Percentiles rank a stretch among this genome's conserved stretches.
Evolutionary conservation across 2,797 vertebrate species (phyloP).

Genomic region (Hephaestus fuliginosus): DNA sequence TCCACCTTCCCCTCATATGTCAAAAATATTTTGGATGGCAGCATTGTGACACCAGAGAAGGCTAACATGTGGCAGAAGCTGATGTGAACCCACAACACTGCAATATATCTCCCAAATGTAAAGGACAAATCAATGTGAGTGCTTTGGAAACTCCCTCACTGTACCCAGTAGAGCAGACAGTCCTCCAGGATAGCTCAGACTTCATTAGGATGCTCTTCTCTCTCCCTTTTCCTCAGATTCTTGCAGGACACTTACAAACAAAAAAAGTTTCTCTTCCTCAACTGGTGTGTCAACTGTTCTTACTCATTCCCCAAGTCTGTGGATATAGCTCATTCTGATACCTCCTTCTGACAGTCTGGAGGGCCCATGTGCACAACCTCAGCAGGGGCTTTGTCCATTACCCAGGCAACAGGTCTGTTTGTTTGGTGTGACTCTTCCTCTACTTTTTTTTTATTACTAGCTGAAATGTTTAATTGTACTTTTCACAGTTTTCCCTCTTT

Average conservation of each 20-base stretch:
- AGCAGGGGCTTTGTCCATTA: conserved; percentile 58
- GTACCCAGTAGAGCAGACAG: conserved; percentile 42
- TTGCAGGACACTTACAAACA: conserved; percentile 57
- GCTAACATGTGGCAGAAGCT: conserved; percentile 54
- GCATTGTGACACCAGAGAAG: conserved; percentile 58
- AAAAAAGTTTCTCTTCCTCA: conserved; percentile 47
- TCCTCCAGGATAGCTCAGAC: conserved; percentile 66
- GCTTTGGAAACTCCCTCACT: conserved; percentile 58
- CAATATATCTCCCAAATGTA: conserved; percentile 47
- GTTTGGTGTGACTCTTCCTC: conserved; percentile 70
- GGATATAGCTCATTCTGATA: conserved; percentile 51
- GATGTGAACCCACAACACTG: conserved; percentile 41
- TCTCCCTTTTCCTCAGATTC: conserved; percentile 59
- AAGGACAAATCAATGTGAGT: conserved; percentile 57
- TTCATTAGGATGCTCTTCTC: conserved; percentile 74
- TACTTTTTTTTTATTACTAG: conserved; percentile 67
- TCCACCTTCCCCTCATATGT: conserved; percentile 18
- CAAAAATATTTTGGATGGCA: conserved; percentile 29
- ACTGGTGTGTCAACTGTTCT: conserved; percentile 31
- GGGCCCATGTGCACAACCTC: conserved; percentile 51
- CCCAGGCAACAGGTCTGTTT: conserved; percentile 77
- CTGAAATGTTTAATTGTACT: conserved; percentile 73
- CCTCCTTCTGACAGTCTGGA: conserved; percentile 36
- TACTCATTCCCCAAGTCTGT: conserved; percentile 27
- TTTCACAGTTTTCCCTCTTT: conserved; percentile 61